A percentile compares a stretch with the other conserved stretches of the same genome.
Evolutionary conservation across 2,888 invertebrate species (phyloP).

Genomic region (Beris chalybata): DNA sequence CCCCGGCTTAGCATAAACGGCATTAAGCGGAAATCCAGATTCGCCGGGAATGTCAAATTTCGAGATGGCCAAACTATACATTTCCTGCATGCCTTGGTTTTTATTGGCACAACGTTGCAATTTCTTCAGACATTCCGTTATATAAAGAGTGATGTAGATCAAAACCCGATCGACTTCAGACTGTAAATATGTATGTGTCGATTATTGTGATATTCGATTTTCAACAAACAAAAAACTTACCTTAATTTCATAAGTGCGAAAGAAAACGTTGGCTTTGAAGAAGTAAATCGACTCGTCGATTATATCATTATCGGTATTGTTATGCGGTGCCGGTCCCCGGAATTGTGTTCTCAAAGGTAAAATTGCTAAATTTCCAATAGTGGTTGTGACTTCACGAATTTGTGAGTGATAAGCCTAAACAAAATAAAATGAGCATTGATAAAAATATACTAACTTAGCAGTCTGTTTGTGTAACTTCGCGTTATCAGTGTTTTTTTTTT

Average conservation of each 20-base stretch:
- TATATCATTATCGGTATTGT: conserved; percentile 77
- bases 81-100: conserved; percentile 88
- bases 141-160: conserved; percentile 96
- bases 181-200: conserved; percentile 57
- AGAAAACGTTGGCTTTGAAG: conserved; percentile 99
- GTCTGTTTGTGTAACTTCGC: too few relatives aligned
- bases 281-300: conserved; percentile 96
- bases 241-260: conserved; percentile 98
- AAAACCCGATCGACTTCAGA: conserved; percentile 95
- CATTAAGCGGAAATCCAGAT: conserved; percentile 89
- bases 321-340: conserved; percentile 81
- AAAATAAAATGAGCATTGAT: background rate
- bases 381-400: conserved; percentile 70
- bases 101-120: conserved; percentile 89
- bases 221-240: conserved; percentile 57
- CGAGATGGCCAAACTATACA: conserved; percentile 93
- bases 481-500: too few relatives aligned
- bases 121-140: conserved; percentile 95
- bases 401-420: conserved; percentile 93
- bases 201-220: too few relatives aligned
- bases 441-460: too few relatives aligned
- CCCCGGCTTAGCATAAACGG: conserved; percentile 88
- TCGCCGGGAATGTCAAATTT: conserved; percentile 98
- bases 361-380: conserved; percentile 90
- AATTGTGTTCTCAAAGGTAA: conserved; percentile 87